Base-by-base conservation (phyloP, 2,113 vertebrate genomes). In the Aspiorhynchus laticeps region DNA sequence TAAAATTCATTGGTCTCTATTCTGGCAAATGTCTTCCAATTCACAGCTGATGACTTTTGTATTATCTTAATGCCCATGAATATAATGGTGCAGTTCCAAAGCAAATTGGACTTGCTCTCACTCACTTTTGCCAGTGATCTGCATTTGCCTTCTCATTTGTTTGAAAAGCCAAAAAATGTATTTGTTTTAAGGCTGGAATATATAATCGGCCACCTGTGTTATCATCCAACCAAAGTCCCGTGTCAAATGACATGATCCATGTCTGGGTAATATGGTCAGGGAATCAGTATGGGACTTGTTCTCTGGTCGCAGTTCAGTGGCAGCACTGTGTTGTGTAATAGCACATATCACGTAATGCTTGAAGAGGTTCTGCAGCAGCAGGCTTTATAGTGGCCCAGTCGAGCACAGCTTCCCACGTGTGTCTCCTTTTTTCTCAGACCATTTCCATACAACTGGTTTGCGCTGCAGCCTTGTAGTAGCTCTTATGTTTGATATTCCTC, bases 291-390 rank as follows among this genome's bases (percentile, higher is more conserved):
- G 1, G 4, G 65, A 61, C 31, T 26, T 56, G 63, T 59, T 80
- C 85, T 38, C 33, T 12, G 38, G 33, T 73, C 21, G 5, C 46
- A 80, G 43, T 28, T 43, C 19, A 51, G 53, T 1, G 28, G 26
- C 28, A 74, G 67, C 51, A 74, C 17, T 61, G 41, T 82, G 69
- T 83, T 87, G 86, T 86, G 67, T 86, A 86, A 82, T 82, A 43
- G 67, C 7, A 56, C 41, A 5, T 24, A 75, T 83, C 77, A 87
- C 43, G 8, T 87, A 83, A 77, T 51, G 48, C 33, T 28, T 53
- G 76, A 63, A 69, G 36, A 11, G 53, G 67, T 48, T 75, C 46
- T 71, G 65, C 84, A 38, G 88, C 75, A 61, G 28, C 63, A 41
- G n/a, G 48, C 19, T 10, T 69, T 28, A 31, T 61, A 41, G 38